Evolutionary conservation across 2,888 invertebrate genomes (phyloP), one percentile per base, ranked within the genome.

Genomic region (Hyalella azteca): DNA sequence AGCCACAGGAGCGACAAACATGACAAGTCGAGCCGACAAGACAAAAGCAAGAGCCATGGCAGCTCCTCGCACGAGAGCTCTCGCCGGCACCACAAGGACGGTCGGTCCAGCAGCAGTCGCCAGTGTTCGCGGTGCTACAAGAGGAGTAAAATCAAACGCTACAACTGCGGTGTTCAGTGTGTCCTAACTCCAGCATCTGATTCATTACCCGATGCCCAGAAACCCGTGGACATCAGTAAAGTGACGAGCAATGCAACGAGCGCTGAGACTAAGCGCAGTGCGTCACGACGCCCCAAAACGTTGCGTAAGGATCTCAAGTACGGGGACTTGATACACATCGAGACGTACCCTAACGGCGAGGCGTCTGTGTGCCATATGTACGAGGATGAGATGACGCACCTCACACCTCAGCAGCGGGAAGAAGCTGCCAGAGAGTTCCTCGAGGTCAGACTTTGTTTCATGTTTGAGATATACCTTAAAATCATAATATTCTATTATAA

Each of bases 341-440:
- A 98, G 88, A 93, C 93, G 0, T 95, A 97, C 88, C 93, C 96
- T 0, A 98, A 98, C 89, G 98, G 98, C 19, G 97, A 97, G 41
- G 98, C 97, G 0, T 92, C 93, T 41, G 93, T 96, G 22, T 91
- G 98, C 40, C 95, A 96, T 88, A 91, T 96, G 86, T 94, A 96
- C 88, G 95, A 97, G 87, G 93, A 95, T 85, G 96, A 98, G 88
- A 92, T 98, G 54, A 92, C 94, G 86, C 90, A 90, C 32, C 86
- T 89, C 13, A 86, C 87, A 19, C 89, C 90, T 0, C 90, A 91
- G 36, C 93, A 96, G 87, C 91, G 94, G 88, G 81, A 85, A 19
- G 78, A 83, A 32, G 77, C 83, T 39, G 85, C 83, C 19, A 36
- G 49, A 19, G 83, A 85, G 73, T 85, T 82, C 54, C 73, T 83